Conservation (phyloP, 2,113 vertebrate species). For the Anthoscopus minutus region DNA sequence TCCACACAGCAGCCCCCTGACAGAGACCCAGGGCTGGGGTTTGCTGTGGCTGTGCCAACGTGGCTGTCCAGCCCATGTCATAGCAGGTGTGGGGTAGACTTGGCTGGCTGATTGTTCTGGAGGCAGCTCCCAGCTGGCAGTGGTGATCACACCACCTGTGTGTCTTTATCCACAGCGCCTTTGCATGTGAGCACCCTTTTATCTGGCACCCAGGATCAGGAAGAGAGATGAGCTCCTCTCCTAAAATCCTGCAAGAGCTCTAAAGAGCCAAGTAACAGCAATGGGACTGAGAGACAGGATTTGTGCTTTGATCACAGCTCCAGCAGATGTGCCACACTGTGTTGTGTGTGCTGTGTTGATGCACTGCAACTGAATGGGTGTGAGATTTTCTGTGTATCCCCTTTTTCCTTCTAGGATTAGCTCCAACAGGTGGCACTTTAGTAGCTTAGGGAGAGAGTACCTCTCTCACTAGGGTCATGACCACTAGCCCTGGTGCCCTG, state of each 20-base stretch:
- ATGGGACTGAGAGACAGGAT: not conserved
- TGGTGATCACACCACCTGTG: accelerated
- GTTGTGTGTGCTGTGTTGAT: too few relatives aligned
- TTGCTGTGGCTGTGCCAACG: not conserved
- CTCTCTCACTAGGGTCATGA: not conserved
- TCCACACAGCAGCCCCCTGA: not conserved
- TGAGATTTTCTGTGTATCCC: not conserved
- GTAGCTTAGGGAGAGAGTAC: not conserved
- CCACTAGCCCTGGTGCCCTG: not conserved
- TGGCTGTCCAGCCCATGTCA: not conserved
- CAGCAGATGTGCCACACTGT: not conserved
- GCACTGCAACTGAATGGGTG: accelerated
- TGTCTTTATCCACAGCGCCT: accelerated
- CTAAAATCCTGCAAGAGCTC: not conserved
- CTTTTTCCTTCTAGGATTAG: not conserved
- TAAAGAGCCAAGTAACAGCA: not conserved
- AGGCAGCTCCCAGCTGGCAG: not conserved
- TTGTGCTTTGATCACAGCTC: not conserved
- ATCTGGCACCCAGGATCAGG: not conserved
- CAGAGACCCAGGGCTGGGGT: not conserved
- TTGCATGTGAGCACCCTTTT: not conserved
- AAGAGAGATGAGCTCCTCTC: not conserved
- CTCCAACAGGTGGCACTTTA: not conserved
- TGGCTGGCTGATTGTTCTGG: not conserved
- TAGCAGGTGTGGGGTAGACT: accelerated